Evolutionary conservation across 2,113 vertebrate species (phyloP), one percentile per base, ranked within the genome.

Genomic region (Thinocorus orbignyianus): DNA sequence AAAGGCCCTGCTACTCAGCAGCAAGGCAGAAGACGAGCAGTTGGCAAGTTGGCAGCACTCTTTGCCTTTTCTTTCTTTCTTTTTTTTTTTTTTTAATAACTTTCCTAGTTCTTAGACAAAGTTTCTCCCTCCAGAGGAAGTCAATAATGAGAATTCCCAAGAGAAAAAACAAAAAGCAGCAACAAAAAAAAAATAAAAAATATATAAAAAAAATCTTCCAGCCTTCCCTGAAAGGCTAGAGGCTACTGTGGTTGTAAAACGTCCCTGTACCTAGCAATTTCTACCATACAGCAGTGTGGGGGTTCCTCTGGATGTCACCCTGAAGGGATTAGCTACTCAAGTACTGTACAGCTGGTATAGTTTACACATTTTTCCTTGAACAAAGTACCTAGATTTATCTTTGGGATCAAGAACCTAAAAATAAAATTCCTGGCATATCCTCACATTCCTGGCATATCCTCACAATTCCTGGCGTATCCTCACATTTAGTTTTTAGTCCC

Each of bases 261-360:
- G 54, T 17, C 33, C 17, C 46, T 41, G 39, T n/a, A 42, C 39
- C 28, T 68, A 14, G 31, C 8, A 8, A 76, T 62, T 86, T 70
- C 41, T 76, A 57, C 26, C 37, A 49, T 16, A 5, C 2, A 70
- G 41, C 35, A 42, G 12, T 4, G 5, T 0, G 1, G 1, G 4
- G 10, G 4, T 30, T 46, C 28, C 10, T 37, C 44, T 58, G 44
- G 37, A 52, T 44, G 37, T 72, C 51, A n/a, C 19, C 28, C 37
- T 33, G 35, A 49, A 76, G 17, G 35, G 8, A 48, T 68, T 48
- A 74, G 41, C 30, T 81, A 35, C 31, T 62, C 35, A 24, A 11
- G 10, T 55, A 74, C 54, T n/a, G 6, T 31, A n/a, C 16, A 26
- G 17, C 19, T 65, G 31, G 18, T 30, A 51, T 14, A 44, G 11